Conservation (phyloP, 2,113 vertebrate species). For the Gymnocephalus cernua region DNA sequence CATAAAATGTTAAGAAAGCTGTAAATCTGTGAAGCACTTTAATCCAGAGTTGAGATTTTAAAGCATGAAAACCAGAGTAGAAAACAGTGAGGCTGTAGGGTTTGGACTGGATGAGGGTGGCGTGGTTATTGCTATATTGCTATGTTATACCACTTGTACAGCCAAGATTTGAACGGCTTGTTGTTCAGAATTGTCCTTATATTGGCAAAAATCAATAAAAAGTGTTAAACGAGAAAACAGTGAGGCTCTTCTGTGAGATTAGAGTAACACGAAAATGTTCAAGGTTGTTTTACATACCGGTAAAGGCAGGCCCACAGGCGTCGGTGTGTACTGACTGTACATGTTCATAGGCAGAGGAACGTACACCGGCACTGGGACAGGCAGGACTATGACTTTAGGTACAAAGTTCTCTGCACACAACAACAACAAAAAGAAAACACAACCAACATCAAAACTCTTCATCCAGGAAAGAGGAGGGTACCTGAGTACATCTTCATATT, state of each 20-base stretch:
- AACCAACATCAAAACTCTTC: background rate
- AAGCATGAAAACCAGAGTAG: background rate
- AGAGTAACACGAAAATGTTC: no score
- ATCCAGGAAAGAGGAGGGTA: background rate
- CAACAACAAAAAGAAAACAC: background rate
- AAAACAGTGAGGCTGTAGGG: no score
- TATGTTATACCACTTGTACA: no score
- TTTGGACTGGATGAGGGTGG: no score
- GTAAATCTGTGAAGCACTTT: background rate
- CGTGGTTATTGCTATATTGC: no score
- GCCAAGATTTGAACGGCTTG: no score
- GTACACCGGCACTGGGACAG: slow-evolving; percentile 92
- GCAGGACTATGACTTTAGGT: slow-evolving; percentile 86
- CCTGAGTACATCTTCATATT: background rate
- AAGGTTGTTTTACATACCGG: slow-evolving; percentile 84
- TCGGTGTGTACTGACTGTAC: slow-evolving; percentile 91
- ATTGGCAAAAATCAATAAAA: no score
- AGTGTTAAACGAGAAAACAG: no score
- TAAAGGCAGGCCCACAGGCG: slow-evolving; percentile 88
- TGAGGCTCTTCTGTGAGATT: no score
- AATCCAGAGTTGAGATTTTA: background rate
- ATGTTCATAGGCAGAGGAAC: slow-evolving; percentile 93
- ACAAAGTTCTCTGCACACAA: slow-evolving; percentile 54
- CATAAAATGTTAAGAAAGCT: background rate
- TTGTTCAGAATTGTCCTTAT: no score